These are phyloP conservation scores for Heliconius hermathena DNA, from an alignment of 1,140 invertebrate species.

Conservation along the genomic window DNA sequence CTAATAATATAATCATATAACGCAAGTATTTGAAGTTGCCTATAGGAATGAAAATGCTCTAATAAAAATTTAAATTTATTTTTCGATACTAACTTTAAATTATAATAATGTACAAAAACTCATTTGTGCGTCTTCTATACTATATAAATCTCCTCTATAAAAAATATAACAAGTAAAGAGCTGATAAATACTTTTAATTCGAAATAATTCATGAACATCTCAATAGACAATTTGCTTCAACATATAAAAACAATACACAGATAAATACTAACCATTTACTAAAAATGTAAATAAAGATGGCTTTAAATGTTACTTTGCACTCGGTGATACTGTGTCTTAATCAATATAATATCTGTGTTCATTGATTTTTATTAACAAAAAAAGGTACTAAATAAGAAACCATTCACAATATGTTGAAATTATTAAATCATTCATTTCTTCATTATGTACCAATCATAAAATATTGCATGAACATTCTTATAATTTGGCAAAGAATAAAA, in stretches of 20 bases:
- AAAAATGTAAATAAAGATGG: background rate
- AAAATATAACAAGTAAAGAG: no score
- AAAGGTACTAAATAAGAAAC: background rate
- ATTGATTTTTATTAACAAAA: background rate
- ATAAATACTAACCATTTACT: background rate
- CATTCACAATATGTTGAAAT: background rate
- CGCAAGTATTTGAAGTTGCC: no score
- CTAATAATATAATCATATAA: background rate
- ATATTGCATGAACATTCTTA: constrained; percentile 21
- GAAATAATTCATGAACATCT: no score
- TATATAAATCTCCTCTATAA: no score
- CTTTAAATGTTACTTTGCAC: background rate
- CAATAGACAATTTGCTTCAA: background rate
- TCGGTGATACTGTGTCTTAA: background rate
- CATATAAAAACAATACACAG: background rate
- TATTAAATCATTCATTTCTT: constrained; percentile 4
- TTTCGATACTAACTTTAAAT: no score
- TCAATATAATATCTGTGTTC: background rate
- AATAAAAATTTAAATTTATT: no score
- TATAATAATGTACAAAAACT: no score
- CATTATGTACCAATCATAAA: background rate
- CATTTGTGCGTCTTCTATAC: no score
- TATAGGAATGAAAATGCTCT: background rate
- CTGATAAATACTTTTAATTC: no score
- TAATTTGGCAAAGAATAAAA: constrained; percentile 19